These are phyloP conservation scores for Sesamia nonagrioides DNA, from an alignment of 1,140 invertebrate species.

Conservation along the genomic window DNA sequence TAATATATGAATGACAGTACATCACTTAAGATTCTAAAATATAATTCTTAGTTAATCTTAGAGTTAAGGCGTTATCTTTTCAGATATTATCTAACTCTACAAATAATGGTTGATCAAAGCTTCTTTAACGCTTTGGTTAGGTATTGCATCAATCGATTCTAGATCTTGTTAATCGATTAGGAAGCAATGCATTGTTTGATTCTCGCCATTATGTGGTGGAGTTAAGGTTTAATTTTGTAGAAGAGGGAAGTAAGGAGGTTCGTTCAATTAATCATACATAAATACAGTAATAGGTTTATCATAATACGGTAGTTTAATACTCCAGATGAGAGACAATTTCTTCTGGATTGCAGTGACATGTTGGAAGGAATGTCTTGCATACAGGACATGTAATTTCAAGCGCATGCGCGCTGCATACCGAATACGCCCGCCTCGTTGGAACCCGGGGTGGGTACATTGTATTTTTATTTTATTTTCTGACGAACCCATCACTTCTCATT, in stretches of 20 bases:
- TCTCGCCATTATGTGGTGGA: background rate
- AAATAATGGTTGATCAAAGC: slow-evolving; percentile 32
- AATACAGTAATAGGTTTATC: slow-evolving; percentile 36
- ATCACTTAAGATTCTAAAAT: slow-evolving; percentile 5
- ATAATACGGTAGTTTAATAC: slow-evolving; percentile 51
- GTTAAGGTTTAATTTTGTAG: slow-evolving; percentile 3
- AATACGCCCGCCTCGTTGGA: slow-evolving; percentile 68
- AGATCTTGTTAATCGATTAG: slow-evolving; percentile 38
- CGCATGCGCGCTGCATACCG: slow-evolving; percentile 78
- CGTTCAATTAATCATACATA: slow-evolving; percentile 5
- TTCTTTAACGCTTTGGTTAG: slow-evolving; percentile 33
- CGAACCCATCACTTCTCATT: slow-evolving; percentile 87
- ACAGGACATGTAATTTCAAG: slow-evolving; percentile 83
- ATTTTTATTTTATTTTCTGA: slow-evolving; percentile 86
- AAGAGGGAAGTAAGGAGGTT: background rate
- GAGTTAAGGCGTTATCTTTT: slow-evolving; percentile 32
- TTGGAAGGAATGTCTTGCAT: slow-evolving; percentile 79
- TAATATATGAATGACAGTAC: background rate
- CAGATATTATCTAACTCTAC: slow-evolving; percentile 33
- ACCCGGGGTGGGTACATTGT: slow-evolving; percentile 79
- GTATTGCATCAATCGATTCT: slow-evolving; percentile 36
- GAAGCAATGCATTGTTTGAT: background rate
- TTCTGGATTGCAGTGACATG: slow-evolving; percentile 63
- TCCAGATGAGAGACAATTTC: slow-evolving; percentile 64
- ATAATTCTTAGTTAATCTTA: slow-evolving; percentile 25